These are phyloP conservation scores for Scaptomyza montana DNA, from an alignment of 1,140 invertebrate species.

Conservation along the genomic window DNA sequence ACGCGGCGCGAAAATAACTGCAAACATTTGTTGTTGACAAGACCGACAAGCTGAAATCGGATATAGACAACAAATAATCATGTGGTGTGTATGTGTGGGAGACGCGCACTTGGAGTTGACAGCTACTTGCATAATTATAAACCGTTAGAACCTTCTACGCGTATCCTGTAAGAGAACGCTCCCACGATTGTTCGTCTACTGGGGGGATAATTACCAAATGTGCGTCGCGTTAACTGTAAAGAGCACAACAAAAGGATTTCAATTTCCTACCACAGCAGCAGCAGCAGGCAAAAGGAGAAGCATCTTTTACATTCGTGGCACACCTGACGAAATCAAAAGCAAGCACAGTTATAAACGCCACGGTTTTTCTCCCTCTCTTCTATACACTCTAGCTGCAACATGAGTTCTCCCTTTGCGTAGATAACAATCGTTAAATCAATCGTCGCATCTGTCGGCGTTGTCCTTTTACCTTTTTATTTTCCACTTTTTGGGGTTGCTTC, in stretches of 20 bases:
- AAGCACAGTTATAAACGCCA: conserved; percentile 65
- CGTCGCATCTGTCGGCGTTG: conserved; percentile 67
- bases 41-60: conserved; percentile 54
- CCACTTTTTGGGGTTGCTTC: conserved; percentile 52
- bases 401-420: conserved; percentile 39
- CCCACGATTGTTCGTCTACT: conserved; percentile 52
- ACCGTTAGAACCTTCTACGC: conserved; percentile 57
- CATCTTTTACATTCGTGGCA: conserved; percentile 9
- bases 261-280: conserved; percentile 61
- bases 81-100: not conserved
- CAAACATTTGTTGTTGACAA: conserved; percentile 26
- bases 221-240: conserved; percentile 70
- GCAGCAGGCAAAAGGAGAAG: conserved; percentile 45
- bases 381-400: conserved; percentile 27
- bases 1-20: conserved; percentile 35
- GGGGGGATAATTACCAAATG: conserved; percentile 54
- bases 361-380: not conserved
- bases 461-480: conserved; percentile 38
- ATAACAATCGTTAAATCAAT: conserved; percentile 67
- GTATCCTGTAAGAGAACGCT: conserved; percentile 70
- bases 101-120: conserved; percentile 28
- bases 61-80: conserved; percentile 30
- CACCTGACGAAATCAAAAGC: conserved; percentile 81
- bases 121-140: conserved; percentile 67
- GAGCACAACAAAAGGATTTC: conserved; percentile 74